Evolutionary conservation across 2,888 invertebrate genomes (phyloP).

Genomic region (Drosophila pseudotakahashii): DNA sequence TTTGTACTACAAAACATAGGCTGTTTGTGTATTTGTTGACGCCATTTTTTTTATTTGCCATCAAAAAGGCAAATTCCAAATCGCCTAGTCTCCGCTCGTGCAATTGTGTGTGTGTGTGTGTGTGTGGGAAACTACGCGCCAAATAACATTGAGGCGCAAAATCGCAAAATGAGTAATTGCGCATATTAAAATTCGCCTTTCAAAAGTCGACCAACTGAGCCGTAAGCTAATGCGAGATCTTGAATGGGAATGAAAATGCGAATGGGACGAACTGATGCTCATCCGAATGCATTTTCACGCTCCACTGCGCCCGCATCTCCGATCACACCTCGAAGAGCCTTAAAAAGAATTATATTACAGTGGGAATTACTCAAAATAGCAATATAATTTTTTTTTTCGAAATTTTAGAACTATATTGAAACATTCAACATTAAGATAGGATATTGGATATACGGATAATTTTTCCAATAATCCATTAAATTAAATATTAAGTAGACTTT

Average conservation of each 20-base stretch:
- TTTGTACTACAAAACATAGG: slow-evolving; percentile 42
- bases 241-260: slow-evolving; percentile 21
- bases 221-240: slow-evolving; percentile 45
- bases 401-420: not conserved
- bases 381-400: not conserved
- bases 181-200: slow-evolving; percentile 58
- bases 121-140: slow-evolving; percentile 64
- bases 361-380: not conserved
- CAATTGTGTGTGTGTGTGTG: slow-evolving; percentile 24
- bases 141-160: slow-evolving; percentile 58
- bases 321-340: slow-evolving; percentile 47
- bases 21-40: slow-evolving; percentile 50
- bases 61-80: slow-evolving; percentile 65
- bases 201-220: slow-evolving; percentile 46
- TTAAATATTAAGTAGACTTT: no score
- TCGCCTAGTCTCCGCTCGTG: slow-evolving; percentile 29
- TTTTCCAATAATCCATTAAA: no score
- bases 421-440: no score
- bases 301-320: slow-evolving; percentile 45
- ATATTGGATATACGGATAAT: no score
- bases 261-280: slow-evolving; percentile 1
- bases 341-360: no score
- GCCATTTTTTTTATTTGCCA: slow-evolving; percentile 62
- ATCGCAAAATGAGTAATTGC: slow-evolving; percentile 72
- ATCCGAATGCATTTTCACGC: slow-evolving; percentile 47